Evolutionary conservation across 1,140 invertebrate species (phyloP).

Genomic region (Calliopsis andreniformis): DNA sequence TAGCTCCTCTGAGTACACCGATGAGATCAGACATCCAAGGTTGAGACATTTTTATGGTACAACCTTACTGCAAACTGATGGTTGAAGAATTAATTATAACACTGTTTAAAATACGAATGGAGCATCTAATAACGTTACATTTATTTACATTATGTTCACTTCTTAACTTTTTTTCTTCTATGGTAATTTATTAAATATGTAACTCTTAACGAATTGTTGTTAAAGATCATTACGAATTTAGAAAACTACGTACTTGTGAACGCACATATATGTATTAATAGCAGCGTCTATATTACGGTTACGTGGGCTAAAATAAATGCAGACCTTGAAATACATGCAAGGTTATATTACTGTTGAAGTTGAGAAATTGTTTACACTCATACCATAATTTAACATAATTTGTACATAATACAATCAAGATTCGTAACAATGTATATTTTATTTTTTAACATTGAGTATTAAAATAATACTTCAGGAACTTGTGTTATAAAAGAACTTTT

Average conservation of each 20-base stretch:
- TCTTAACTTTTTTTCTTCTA: background rate
- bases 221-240: background rate
- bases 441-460: background rate
- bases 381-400: background rate
- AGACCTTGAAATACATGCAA: conserved; percentile 27
- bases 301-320: conserved; percentile 28
- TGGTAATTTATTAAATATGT: background rate
- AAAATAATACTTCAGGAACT: background rate
- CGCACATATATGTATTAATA: too few species aligned
- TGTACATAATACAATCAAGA: background rate
- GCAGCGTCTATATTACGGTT: background rate
- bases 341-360: conserved; percentile 2
- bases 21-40: conserved; percentile 73
- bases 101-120: background rate
- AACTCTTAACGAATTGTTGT: background rate
- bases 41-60: conserved; percentile 69
- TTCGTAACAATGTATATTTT: background rate
- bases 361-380: background rate
- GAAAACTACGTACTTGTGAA: conserved; percentile 2
- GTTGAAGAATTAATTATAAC: background rate
- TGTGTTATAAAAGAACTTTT: background rate
- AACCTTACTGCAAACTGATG: background rate
- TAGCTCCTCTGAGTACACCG: conserved; percentile 72
- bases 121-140: background rate
- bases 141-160: background rate